Percentiles rank a stretch among this genome's conserved stretches.
These are phyloP conservation scores for Camelus dromedarius DNA, from an alignment of 2,113 vertebrate species.

Conservation along the genomic window DNA sequence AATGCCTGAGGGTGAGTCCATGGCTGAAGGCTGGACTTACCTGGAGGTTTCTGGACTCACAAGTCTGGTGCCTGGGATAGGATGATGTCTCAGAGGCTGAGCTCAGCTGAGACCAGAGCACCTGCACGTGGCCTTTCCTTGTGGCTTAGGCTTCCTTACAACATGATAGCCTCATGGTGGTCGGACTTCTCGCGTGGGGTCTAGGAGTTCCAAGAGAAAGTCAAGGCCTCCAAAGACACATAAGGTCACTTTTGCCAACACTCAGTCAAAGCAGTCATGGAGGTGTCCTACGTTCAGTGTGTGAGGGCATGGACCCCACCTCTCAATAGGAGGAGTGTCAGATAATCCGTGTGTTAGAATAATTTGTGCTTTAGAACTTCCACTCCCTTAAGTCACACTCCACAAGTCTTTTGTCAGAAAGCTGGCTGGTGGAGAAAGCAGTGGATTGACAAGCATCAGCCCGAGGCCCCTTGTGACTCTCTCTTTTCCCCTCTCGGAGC, in stretches of 20 bases:
- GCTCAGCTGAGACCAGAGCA: background rate
- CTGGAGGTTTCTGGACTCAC: background rate
- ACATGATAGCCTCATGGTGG: background rate
- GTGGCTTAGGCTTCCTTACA: background rate
- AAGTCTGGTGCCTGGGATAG: background rate
- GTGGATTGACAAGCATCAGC: rapidly evolving
- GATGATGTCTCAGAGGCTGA: background rate
- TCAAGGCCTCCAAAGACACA: background rate
- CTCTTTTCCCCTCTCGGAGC: background rate
- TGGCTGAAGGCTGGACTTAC: background rate
- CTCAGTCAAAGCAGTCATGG: background rate
- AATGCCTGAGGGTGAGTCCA: background rate
- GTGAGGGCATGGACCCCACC: background rate
- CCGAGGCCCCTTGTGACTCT: rapidly evolving
- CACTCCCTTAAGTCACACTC: background rate
- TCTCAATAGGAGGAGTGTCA: background rate
- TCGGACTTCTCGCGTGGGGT: background rate
- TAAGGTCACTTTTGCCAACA: background rate
- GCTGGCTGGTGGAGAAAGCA: rapidly evolving
- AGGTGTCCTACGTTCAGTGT: background rate
- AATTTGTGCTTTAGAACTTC: background rate
- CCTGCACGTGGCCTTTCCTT: rapidly evolving
- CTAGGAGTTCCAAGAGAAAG: background rate
- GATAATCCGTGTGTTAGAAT: background rate
- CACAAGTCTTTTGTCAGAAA: background rate